Conservation (phyloP, 1,140 invertebrate genomes). For the Zaprionus gabonicus region DNA sequence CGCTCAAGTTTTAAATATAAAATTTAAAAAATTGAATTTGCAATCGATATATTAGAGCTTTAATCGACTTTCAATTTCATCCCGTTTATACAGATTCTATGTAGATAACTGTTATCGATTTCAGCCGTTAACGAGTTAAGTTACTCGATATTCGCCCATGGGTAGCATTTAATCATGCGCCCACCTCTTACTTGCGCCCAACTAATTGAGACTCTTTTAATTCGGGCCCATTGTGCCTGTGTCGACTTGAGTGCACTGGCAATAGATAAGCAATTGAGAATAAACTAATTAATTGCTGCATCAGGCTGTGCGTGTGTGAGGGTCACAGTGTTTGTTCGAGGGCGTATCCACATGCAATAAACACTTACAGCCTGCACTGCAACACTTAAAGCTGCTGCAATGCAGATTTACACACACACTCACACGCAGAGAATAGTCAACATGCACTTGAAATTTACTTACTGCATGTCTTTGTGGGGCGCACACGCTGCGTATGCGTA, state of each 20-base stretch:
- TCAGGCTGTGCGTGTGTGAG: constrained; percentile 6
- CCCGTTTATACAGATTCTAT: no score
- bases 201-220: background rate
- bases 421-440: background rate
- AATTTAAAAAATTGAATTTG: no score
- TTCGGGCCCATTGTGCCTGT: background rate
- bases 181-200: background rate
- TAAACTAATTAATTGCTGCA: constrained; percentile 46
- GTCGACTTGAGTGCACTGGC: constrained; percentile 22
- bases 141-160: no score
- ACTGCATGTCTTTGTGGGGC: constrained; percentile 47
- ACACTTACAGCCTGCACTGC: constrained; percentile 16
- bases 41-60: no score
- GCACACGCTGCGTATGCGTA: constrained; percentile 66
- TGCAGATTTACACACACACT: constrained; percentile 55
- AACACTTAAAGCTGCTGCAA: constrained; percentile 61
- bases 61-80: no score
- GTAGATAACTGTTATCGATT: no score
- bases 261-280: constrained; percentile 24
- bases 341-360: constrained; percentile 12
- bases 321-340: constrained; percentile 13
- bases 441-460: constrained; percentile 39
- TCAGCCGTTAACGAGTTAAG: no score
- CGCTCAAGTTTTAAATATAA: no score
- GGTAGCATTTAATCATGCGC: background rate